Evolutionary conservation across 2,888 invertebrate species (phyloP).

Genomic region (Cryptophagus acutangulus): DNA sequence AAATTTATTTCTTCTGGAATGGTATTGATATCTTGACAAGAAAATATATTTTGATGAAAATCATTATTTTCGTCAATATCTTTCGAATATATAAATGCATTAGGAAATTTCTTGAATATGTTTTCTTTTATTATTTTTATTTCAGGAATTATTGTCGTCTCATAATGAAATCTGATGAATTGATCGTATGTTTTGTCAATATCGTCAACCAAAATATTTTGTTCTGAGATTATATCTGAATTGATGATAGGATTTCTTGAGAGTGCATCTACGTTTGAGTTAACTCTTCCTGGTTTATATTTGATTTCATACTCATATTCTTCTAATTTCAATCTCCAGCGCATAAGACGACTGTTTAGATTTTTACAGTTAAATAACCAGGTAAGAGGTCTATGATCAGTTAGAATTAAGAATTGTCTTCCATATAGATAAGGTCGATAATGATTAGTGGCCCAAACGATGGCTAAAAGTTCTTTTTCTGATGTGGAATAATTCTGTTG

Average conservation of each 20-base stretch:
- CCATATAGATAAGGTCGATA: slow-evolving; percentile 37
- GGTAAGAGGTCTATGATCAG: slow-evolving; percentile 34
- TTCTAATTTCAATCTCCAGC: slow-evolving; percentile 35
- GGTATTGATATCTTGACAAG: too few relatives aligned
- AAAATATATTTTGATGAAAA: too few relatives aligned
- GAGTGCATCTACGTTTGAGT: slow-evolving; percentile 33
- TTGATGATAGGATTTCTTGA: slow-evolving; percentile 12
- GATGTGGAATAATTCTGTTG: slow-evolving; percentile 36
- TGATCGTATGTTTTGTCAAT: slow-evolving; percentile 11
- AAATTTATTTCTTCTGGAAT: too few relatives aligned
- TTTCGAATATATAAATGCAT: slow-evolving; percentile 14
- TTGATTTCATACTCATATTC: slow-evolving; percentile 37
- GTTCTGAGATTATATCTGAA: too few relatives aligned
- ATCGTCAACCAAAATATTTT: too few relatives aligned
- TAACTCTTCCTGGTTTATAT: slow-evolving; percentile 33
- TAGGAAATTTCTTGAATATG: slow-evolving; percentile 12
- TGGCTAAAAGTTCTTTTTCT: slow-evolving; percentile 35
- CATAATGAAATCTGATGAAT: slow-evolving; percentile 17
- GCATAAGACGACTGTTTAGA: slow-evolving; percentile 28
- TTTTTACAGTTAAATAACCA: slow-evolving; percentile 36
- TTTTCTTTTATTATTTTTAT: slow-evolving; percentile 15
- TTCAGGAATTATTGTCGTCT: slow-evolving; percentile 10
- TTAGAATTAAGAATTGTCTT: slow-evolving; percentile 33
- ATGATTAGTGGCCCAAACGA: slow-evolving; percentile 24
- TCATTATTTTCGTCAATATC: too few relatives aligned